A percentile compares a stretch with the other conserved stretches of the same genome.
phyloP scores from a whole-genome alignment of 2,113 vertebrate species.

The Laticauda colubrina region DNA sequence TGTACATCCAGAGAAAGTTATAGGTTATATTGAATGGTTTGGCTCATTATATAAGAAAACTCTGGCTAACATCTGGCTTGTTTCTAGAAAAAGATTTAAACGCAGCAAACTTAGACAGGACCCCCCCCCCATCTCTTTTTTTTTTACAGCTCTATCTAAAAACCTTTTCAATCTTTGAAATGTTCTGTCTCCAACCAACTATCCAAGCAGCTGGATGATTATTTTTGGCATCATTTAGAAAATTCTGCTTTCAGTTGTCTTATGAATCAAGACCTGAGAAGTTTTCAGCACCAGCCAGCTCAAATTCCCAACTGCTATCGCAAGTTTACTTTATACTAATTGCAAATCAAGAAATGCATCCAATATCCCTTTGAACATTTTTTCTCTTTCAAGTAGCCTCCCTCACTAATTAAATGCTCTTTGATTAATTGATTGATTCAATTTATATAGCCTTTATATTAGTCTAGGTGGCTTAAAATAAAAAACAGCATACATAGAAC shows the following conservation, averaged over 20 bases:
- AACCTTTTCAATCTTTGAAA: not conserved
- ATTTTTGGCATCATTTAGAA: not conserved
- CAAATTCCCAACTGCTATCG: conserved; percentile 46
- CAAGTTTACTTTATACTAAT: conserved; percentile 51
- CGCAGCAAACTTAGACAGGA: not conserved
- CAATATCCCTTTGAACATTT: conserved; percentile 9
- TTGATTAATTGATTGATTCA: not conserved
- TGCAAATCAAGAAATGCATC: conserved; percentile 40
- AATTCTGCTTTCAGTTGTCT: conserved; percentile 33
- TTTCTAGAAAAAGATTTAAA: not conserved
- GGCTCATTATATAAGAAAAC: not conserved
- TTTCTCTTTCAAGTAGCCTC: conserved; percentile 32
- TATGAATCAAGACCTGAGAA: conserved; percentile 45
- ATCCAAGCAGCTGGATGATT: conserved; percentile 15
- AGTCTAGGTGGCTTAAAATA: not conserved
- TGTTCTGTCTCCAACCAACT: not conserved
- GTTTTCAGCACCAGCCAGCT: conserved; percentile 46
- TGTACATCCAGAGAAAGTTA: not conserved
- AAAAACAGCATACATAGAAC: not conserved
- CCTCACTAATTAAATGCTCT: conserved; percentile 22
- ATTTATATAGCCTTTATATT: not conserved
- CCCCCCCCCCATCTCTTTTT: too few relatives aligned
- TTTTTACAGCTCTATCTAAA: not conserved
- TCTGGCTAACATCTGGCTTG: not conserved
- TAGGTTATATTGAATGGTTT: not conserved